Conservation (phyloP, 2,113 vertebrate species). For the Deroptyus accipitrinus region DNA sequence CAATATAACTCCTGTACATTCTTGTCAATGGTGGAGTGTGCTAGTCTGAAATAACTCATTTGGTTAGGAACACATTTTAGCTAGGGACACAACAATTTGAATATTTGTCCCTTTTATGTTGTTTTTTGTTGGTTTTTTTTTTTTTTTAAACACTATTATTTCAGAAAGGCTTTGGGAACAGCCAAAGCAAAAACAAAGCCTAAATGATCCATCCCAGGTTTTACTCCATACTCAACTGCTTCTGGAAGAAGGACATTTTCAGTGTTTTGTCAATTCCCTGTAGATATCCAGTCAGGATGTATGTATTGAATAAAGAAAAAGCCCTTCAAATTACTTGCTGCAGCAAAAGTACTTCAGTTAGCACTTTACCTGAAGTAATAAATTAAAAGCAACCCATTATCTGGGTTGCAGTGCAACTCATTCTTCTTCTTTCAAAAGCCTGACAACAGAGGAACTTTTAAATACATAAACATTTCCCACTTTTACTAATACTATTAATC, state of each 20-base stretch:
- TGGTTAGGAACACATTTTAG: not conserved
- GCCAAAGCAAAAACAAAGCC: not conserved
- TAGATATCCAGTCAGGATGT: not conserved
- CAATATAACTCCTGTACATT: not conserved
- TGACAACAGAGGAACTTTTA: not conserved
- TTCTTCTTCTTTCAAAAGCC: not conserved
- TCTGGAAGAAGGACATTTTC: not conserved
- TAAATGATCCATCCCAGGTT: not conserved
- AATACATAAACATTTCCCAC: not conserved
- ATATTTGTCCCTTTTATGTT: not conserved
- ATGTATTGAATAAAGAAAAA: not conserved
- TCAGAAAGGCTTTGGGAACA: not conserved
- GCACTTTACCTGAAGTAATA: slow-evolving; percentile 15
- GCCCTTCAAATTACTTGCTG: not conserved
- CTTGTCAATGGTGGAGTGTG: not conserved
- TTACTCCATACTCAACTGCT: not conserved
- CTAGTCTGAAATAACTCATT: not conserved
- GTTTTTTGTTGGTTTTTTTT: too few species aligned
- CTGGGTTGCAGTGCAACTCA: not conserved
- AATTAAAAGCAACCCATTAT: slow-evolving; percentile 18
- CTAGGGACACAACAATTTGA: not conserved
- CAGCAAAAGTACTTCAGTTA: not conserved
- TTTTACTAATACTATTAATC: not conserved
- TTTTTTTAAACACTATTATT: not conserved
- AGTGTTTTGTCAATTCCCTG: not conserved